A percentile compares a stretch with the other conserved stretches of the same genome.
Evolutionary conservation across 2,888 invertebrate species (phyloP).

Genomic region (Urechis unicinctus): DNA sequence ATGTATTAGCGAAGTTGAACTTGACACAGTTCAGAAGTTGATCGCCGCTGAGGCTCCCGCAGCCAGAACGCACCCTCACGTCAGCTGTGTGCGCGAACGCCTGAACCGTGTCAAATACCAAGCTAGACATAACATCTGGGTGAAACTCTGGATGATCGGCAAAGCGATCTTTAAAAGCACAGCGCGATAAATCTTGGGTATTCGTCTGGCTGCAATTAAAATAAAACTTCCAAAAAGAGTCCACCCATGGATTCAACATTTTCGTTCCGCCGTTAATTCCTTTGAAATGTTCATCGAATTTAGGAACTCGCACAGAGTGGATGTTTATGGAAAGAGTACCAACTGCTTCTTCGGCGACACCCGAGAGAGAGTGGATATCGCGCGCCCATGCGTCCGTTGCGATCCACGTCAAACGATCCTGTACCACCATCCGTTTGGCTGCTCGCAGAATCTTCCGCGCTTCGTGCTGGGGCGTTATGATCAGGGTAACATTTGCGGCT

Average conservation of each 20-base stretch:
- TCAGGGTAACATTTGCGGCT: constrained; percentile 18
- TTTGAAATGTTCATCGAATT: constrained; percentile 22
- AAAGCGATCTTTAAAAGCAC: no score
- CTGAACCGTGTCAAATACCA: constrained; percentile 17
- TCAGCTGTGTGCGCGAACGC: constrained; percentile 16
- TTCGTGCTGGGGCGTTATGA: constrained; percentile 14
- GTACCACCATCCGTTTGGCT: constrained; percentile 8
- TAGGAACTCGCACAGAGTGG: constrained; percentile 12
- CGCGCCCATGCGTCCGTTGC: constrained; percentile 25
- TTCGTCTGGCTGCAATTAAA: constrained; percentile 7
- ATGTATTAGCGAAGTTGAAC: neutral
- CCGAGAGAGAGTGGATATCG: constrained; percentile 18
- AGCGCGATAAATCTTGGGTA: no score
- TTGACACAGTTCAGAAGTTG: constrained; percentile 5
- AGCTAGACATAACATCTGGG: neutral
- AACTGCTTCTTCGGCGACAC: constrained; percentile 12
- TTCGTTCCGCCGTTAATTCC: neutral
- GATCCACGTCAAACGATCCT: constrained; percentile 23
- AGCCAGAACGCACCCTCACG: neutral
- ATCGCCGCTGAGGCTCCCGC: neutral
- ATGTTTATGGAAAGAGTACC: constrained; percentile 22
- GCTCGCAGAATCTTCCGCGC: constrained; percentile 15
- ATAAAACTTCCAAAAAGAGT: constrained; percentile 13
- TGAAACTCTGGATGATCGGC: neutral
- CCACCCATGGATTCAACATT: constrained; percentile 23